Base-by-base conservation (phyloP, 1,140 invertebrate genomes). In the Diabrotica undecimpunctata region DNA sequence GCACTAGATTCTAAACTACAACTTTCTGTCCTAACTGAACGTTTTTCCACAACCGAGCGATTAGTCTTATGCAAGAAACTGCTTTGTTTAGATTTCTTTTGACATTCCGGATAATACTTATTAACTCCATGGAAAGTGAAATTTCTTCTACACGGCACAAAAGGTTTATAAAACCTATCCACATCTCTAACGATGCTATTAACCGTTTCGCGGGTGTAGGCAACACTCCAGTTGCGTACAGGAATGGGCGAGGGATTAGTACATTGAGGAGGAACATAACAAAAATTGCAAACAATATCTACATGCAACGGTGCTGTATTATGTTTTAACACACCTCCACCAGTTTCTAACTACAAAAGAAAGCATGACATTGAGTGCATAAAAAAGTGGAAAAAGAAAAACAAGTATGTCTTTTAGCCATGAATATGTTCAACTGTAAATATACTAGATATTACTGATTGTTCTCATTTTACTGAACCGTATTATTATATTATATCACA, bases 111-210 rank as follows among this genome's bases (percentile, higher is more conserved):
- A 54, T 67, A 68, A 53, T 72, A 68, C 64, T 80, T 78, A 62
- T 70, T 70, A 36, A 78, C 78, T 35, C 80, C 80, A 4, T 74
- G 71, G 12, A 76, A 74, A 10, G 78, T 80, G 36, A 75, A 78
- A 37, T 70, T 67, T 63, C 78, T 73, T 61, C 77, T 71, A 60
- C 75, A 76, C 35, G 63, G 70, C 25, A 74, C 67, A 62, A 72
- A 69, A 7, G 78, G 78, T 52, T 71, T 73, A 66, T 79, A 80
- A 73, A 81, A 81, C 54, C 74, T 73, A 68, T 80, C 77, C 11
- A 72, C 74, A 51, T 75, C 70, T 37, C 77, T 51, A 53, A 81
- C 71, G 25, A 81, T 79, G 35, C 73, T 73, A 41, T 71, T 70
- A 4, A 81, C 76, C 46, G 77, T 64, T 55, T 72, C 66, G 6